Evolutionary conservation across 2,113 vertebrate species (phyloP).

Genomic region (Odocoileus virginianus): DNA sequence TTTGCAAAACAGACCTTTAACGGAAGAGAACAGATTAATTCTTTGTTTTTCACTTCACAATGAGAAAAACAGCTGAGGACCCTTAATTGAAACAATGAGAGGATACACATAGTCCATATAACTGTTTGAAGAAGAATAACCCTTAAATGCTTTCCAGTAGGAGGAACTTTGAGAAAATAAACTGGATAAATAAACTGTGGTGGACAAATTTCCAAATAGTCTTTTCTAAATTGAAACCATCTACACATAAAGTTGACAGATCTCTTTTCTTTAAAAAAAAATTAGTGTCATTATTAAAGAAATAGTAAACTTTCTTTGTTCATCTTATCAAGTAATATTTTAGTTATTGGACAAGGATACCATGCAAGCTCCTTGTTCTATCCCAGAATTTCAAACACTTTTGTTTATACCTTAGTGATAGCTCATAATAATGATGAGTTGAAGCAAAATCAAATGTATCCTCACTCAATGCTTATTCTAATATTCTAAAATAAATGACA

Average conservation of each 20-base stretch:
- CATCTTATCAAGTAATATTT: slow-evolving; percentile 27
- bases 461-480: neutral
- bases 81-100: slow-evolving; percentile 73
- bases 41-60: slow-evolving; percentile 59
- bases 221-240: slow-evolving; percentile 76
- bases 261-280: slow-evolving; percentile 41
- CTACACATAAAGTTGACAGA: slow-evolving; percentile 34
- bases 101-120: slow-evolving; percentile 45
- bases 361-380: neutral
- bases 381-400: neutral
- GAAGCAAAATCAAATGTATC: slow-evolving; percentile 23
- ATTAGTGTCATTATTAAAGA: slow-evolving; percentile 22
- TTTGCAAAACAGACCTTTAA: slow-evolving; percentile 63
- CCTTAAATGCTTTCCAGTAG: slow-evolving; percentile 60
- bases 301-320: slow-evolving; percentile 24
- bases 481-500: neutral
- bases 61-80: slow-evolving; percentile 72
- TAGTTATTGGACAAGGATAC: neutral
- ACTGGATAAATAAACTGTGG: slow-evolving; percentile 70
- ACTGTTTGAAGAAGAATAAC: slow-evolving; percentile 58
- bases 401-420: slow-evolving; percentile 19
- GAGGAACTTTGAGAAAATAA: slow-evolving; percentile 71
- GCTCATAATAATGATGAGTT: neutral
- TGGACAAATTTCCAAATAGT: slow-evolving; percentile 62
- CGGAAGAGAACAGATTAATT: slow-evolving; percentile 70